Evolutionary conservation across 1,140 invertebrate genomes (phyloP).

Genomic region (Pseudomyrmex concolor): DNA sequence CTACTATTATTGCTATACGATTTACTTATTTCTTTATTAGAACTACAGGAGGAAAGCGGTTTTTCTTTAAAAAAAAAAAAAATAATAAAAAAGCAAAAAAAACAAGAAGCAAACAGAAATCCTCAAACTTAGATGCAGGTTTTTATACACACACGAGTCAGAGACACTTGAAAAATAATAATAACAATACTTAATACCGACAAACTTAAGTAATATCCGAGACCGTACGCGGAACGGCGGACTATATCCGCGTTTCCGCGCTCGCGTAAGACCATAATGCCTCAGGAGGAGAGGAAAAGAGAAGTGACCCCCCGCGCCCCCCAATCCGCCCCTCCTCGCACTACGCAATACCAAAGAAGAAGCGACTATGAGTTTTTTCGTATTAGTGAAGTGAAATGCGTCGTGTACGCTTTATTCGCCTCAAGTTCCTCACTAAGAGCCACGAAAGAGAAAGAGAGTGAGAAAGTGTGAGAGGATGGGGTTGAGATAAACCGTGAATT

Average conservation of each 20-base stretch:
- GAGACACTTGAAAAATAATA: slow-evolving; percentile 38
- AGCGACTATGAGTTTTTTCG: slow-evolving; percentile 80
- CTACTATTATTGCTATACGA: slow-evolving; percentile 69
- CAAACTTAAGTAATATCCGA: slow-evolving; percentile 60
- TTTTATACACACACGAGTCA: slow-evolving; percentile 64
- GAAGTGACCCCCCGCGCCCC: slow-evolving; percentile 48
- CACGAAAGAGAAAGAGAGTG: slow-evolving; percentile 53
- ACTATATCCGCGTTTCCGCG: slow-evolving; percentile 36
- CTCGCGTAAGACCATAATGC: slow-evolving; percentile 56
- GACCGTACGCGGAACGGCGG: slow-evolving; percentile 39
- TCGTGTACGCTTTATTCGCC: slow-evolving; percentile 63
- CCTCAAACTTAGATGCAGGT: slow-evolving; percentile 55
- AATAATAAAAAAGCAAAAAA: slow-evolving; percentile 59
- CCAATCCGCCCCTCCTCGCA: slow-evolving; percentile 69
- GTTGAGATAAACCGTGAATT: slow-evolving; percentile 11
- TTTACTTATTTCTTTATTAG: slow-evolving; percentile 66
- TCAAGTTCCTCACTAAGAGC: slow-evolving; percentile 72
- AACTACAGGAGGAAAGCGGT: slow-evolving; percentile 63
- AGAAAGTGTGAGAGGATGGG: slow-evolving; percentile 26
- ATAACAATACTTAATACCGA: slow-evolving; percentile 49
- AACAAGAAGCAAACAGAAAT: slow-evolving; percentile 7
- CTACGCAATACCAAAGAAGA: slow-evolving; percentile 82
- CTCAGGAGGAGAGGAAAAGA: slow-evolving; percentile 56
- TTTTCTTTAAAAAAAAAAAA: slow-evolving; percentile 63
- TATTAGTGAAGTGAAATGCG: slow-evolving; percentile 77